Conservation (phyloP, 2,797 vertebrate genomes). For the Pseudomugil gertrudae region DNA sequence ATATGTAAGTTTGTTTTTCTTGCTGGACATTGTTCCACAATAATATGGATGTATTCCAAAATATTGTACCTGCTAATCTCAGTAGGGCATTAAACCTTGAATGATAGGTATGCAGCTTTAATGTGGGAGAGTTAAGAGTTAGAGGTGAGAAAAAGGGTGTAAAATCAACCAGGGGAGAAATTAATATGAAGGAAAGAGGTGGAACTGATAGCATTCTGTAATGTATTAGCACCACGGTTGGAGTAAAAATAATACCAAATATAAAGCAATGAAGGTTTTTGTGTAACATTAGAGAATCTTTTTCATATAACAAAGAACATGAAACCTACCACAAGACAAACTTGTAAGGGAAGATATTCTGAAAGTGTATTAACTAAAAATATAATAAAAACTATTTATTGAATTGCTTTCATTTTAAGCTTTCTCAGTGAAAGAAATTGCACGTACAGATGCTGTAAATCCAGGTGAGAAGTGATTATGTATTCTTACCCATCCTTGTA, state of each 20-base stretch:
- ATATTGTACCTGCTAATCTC: conserved; percentile 80
- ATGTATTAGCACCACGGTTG: conserved; percentile 75
- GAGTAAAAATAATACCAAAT: conserved; percentile 63
- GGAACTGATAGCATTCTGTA: conserved; percentile 83
- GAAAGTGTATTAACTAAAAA: conserved; percentile 24
- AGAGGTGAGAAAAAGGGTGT: conserved; percentile 77
- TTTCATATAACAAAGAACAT: conserved; percentile 31
- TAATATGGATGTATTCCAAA: conserved; percentile 66
- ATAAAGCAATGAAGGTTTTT: conserved; percentile 65
- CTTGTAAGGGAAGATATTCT: conserved; percentile 26
- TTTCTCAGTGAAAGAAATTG: conserved; percentile 31
- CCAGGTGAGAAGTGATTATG: conserved; percentile 68
- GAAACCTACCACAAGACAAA: conserved; percentile 34
- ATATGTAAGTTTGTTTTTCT: conserved; percentile 41
- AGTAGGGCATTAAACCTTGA: conserved; percentile 76
- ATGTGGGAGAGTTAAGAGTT: conserved; percentile 78
- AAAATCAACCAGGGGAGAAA: conserved; percentile 84
- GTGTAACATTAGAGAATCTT: conserved; percentile 52
- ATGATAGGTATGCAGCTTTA: conserved; percentile 79
- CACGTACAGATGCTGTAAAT: conserved; percentile 55
- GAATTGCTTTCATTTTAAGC: conserved; percentile 20
- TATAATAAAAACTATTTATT: conserved; percentile 25
- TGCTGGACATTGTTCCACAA: conserved; percentile 52
- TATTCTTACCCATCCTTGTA: conserved; percentile 78
- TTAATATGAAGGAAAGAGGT: conserved; percentile 83